Base-by-base conservation (phyloP, 1,140 invertebrate species). In the Aphidius ervi region DNA sequence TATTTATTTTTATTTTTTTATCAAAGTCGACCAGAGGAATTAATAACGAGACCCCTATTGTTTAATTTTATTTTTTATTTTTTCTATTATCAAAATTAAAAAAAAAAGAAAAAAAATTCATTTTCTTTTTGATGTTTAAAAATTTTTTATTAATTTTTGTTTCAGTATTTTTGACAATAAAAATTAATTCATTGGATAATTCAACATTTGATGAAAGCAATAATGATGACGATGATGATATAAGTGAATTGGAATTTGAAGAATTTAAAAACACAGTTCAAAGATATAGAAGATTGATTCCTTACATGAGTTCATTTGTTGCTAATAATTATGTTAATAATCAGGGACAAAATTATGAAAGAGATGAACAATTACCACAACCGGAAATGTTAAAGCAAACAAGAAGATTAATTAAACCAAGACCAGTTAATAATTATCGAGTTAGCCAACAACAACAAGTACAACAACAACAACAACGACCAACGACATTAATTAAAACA, bases 251-350 rank as follows among this genome's bases (percentile, higher is more conserved):
- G 16, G 69, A 73, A 6, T 59, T 76, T 1, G 68, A 63, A 9
- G 67, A 72, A 41, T 73, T 77, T 49, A 85, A 83, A 61, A 86
- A 46, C 9, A 48, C 54, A 9, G 57, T 62, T 9, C 41, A 89
- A 75, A 81, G 90, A 46, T 87, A 88, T 68, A 83, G 90, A 64
- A 82, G 90, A 54, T 71, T 92, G 46, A 88, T 92, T 68, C 90
- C 89, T 2, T 92, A 92, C 70, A 89, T 90, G 84, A 90, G 87
- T 42, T 92, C 87, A 72, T 91, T 91, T 70, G 80, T 88, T 20
- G 82, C 86, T 2, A 86, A 86, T 59, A 83, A 85, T 66, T 82
- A 84, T 68, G 64, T 75, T 0, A 69, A 66, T 57, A 37, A 46
- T 0, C 63, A 64, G 6, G 40, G 42, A 10, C 64, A 63, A 7